These are phyloP conservation scores for Vanessa tameamea DNA, from an alignment of 1,140 invertebrate species.

Conservation along the genomic window DNA sequence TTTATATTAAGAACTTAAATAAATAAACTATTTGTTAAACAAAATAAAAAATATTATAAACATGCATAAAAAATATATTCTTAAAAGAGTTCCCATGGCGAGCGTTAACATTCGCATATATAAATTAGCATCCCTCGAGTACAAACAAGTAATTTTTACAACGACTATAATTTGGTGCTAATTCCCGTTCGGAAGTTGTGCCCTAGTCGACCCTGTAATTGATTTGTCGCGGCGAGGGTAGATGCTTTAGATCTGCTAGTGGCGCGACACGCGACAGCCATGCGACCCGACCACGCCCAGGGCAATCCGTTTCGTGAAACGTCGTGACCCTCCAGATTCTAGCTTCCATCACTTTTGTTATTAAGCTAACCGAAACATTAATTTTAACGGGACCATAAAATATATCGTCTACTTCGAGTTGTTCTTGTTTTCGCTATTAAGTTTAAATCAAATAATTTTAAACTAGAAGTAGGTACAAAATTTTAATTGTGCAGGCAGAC, in stretches of 20 bases:
- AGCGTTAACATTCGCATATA: slow-evolving; percentile 44
- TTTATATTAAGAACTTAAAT: too few species aligned
- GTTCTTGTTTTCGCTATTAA: not conserved
- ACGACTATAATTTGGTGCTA: slow-evolving; percentile 73
- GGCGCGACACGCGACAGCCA: slow-evolving; percentile 44
- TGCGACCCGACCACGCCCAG: slow-evolving; percentile 53
- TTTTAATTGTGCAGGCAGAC: too few species aligned
- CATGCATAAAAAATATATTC: not conserved
- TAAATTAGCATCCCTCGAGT: slow-evolving; percentile 64
- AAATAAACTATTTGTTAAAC: too few species aligned
- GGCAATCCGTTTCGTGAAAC: slow-evolving; percentile 24
- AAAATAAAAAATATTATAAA: too few species aligned
- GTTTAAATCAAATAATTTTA: too few species aligned
- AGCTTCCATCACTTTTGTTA: slow-evolving; percentile 9
- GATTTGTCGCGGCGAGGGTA: slow-evolving; percentile 66
- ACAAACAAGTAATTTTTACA: slow-evolving; percentile 69
- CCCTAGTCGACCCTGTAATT: slow-evolving; percentile 68
- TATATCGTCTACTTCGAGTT: not conserved
- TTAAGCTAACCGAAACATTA: slow-evolving; percentile 5
- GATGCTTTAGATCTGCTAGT: slow-evolving; percentile 37
- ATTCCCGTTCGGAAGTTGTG: slow-evolving; percentile 66
- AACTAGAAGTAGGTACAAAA: too few species aligned
- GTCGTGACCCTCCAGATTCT: slow-evolving; percentile 3
- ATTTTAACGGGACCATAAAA: slow-evolving; percentile 8
- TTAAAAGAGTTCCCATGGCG: slow-evolving; percentile 21